Percentiles rank a stretch among this genome's conserved stretches.
These are phyloP conservation scores for Ormyrus rosae DNA, from an alignment of 2,888 invertebrate genomes.

Conservation along the genomic window DNA sequence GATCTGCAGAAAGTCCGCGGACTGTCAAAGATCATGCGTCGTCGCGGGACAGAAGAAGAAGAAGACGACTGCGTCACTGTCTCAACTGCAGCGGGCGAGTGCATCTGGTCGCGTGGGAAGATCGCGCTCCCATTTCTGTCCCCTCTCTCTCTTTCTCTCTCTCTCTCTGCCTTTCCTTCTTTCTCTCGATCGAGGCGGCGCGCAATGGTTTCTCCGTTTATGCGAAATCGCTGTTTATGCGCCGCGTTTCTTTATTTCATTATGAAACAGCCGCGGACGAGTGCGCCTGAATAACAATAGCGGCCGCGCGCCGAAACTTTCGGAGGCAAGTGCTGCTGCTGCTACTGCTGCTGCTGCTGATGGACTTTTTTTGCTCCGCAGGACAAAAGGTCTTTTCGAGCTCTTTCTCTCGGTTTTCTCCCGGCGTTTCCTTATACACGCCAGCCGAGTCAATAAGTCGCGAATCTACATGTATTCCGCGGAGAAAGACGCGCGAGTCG, in stretches of 20 bases:
- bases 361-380: constrained; percentile 21
- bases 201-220: constrained; percentile 58
- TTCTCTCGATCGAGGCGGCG: too few species aligned
- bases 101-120: constrained; percentile 71
- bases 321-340: neutral
- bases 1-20: neutral
- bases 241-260: constrained; percentile 47
- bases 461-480: constrained; percentile 11
- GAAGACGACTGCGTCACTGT: constrained; percentile 41
- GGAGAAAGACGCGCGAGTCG: too few species aligned
- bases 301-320: constrained; percentile 10
- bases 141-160: constrained; percentile 12
- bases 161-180: neutral
- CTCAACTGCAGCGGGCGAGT: constrained; percentile 44
- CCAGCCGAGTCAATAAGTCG: constrained; percentile 13
- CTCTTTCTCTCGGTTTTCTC: constrained; percentile 10
- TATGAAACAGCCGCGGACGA: constrained; percentile 39
- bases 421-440: neutral
- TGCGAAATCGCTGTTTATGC: constrained; percentile 58
- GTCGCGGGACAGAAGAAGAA: constrained; percentile 14
- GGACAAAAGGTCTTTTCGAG: constrained; percentile 14
- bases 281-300: constrained; percentile 42
- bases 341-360: neutral
- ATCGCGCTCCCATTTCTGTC: constrained; percentile 68
- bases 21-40: constrained; percentile 14